Percentiles rank a stretch among this genome's conserved stretches.
These are phyloP conservation scores for Acanthosepion esculentum DNA, from an alignment of 2,888 invertebrate genomes.

Conservation along the genomic window DNA sequence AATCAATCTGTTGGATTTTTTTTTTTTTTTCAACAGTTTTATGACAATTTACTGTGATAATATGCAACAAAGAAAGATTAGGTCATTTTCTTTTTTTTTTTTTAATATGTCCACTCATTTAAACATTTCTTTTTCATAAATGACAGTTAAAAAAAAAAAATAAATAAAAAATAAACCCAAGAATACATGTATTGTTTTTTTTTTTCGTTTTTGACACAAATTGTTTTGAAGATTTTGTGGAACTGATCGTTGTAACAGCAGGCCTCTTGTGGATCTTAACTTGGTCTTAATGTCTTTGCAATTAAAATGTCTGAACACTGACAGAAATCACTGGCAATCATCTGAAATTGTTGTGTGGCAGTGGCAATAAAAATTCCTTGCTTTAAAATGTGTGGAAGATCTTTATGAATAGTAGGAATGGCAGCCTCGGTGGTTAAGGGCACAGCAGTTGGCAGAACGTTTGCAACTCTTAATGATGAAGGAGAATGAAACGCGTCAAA, in stretches of 20 bases:
- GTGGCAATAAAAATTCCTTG: constrained; percentile 33
- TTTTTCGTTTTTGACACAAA: background rate
- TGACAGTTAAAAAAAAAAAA: background rate
- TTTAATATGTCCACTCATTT: background rate
- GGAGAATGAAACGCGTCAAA: background rate
- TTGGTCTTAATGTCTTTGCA: background rate
- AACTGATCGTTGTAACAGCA: constrained; percentile 33
- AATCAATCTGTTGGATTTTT: background rate
- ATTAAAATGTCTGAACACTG: background rate
- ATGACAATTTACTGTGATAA: background rate
- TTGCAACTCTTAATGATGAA: background rate
- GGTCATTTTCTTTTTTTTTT: background rate
- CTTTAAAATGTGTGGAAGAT: constrained; percentile 6
- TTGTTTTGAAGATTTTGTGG: background rate
- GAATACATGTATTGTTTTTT: background rate
- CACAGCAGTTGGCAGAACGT: background rate
- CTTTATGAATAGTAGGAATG: background rate
- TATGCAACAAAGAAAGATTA: background rate
- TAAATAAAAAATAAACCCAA: constrained; percentile 12
- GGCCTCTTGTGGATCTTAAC: background rate
- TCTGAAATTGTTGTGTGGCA: constrained; percentile 8
- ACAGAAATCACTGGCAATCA: background rate
- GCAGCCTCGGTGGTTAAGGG: background rate
- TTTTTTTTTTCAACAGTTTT: background rate
- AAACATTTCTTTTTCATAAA: background rate